Percentiles rank a stretch among this genome's conserved stretches.
Evolutionary conservation across 2,797 vertebrate genomes (phyloP).

Genomic region (Anolis apletophallus): DNA sequence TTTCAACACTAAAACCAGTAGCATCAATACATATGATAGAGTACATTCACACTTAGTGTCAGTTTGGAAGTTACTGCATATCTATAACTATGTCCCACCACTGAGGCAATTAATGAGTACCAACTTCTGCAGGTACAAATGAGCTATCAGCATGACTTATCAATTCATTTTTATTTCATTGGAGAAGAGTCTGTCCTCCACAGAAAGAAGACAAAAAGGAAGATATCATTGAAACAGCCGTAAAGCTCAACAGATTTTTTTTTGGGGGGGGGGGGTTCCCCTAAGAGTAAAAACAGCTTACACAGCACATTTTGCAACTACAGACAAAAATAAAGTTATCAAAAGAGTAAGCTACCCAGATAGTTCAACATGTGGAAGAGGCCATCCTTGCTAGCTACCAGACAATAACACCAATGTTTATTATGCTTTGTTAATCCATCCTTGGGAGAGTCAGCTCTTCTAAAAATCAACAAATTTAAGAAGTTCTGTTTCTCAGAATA

Average conservation of each 20-base stretch:
- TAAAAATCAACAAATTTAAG: constrained; percentile 28
- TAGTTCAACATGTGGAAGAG: constrained; percentile 3
- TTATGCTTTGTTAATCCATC: constrained; percentile 45
- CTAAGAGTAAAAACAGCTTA: neutral
- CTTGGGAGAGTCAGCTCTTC: constrained; percentile 4
- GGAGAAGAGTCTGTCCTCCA: no score
- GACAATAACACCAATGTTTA: constrained; percentile 40
- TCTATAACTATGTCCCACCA: neutral
- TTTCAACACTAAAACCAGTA: neutral
- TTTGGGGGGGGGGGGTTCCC: neutral
- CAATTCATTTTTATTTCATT: neutral
- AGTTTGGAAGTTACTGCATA: neutral
- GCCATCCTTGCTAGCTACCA: constrained; percentile 42
- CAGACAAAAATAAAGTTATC: constrained; percentile 25
- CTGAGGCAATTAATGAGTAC: neutral
- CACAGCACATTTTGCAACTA: neutral
- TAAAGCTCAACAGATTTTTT: neutral
- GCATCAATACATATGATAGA: neutral
- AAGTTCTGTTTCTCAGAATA: neutral
- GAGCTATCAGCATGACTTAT: neutral
- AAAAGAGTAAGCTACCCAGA: constrained; percentile 41
- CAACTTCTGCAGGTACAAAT: neutral
- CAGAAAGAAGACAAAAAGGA: neutral
- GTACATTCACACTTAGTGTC: neutral
- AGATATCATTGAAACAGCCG: neutral